A percentile compares a stretch with the other conserved stretches of the same genome.
phyloP scores from a whole-genome alignment of 2,888 invertebrate species.

The Oegoconia quadripuncta region DNA sequence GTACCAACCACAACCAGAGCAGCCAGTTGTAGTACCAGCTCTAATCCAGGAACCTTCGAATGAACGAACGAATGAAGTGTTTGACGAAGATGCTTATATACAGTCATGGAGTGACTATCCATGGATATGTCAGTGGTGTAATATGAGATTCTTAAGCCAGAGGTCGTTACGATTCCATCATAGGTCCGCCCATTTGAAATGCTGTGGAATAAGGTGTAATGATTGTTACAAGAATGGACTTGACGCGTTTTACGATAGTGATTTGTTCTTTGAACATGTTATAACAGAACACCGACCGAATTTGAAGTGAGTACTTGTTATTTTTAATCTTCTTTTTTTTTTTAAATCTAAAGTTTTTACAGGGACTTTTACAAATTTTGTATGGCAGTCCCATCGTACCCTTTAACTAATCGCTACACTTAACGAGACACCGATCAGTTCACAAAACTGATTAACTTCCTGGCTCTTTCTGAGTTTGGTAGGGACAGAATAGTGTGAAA shows the following conservation, averaged over 20 bases:
- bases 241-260: neutral
- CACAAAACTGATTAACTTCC: no score
- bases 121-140: constrained; percentile 1
- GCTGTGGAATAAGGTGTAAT: neutral
- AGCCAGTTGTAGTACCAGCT: neutral
- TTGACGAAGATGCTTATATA: neutral
- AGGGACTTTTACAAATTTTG: no score
- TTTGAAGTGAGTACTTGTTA: neutral
- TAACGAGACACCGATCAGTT: no score
- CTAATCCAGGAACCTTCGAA: no score
- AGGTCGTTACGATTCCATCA: neutral
- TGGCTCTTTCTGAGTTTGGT: no score
- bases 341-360: no score
- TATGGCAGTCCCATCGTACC: no score
- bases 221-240: no score
- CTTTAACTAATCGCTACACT: no score
- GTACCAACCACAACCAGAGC: neutral
- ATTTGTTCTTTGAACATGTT: neutral
- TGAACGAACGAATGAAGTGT: neutral
- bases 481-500: no score
- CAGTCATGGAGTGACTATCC: constrained; percentile 1
- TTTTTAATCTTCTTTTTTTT: no score
- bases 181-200: neutral
- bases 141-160: neutral
- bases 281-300: neutral